Evolutionary conservation across 1,140 invertebrate species (phyloP).

Genomic region (Leptopilina clavipes): DNA sequence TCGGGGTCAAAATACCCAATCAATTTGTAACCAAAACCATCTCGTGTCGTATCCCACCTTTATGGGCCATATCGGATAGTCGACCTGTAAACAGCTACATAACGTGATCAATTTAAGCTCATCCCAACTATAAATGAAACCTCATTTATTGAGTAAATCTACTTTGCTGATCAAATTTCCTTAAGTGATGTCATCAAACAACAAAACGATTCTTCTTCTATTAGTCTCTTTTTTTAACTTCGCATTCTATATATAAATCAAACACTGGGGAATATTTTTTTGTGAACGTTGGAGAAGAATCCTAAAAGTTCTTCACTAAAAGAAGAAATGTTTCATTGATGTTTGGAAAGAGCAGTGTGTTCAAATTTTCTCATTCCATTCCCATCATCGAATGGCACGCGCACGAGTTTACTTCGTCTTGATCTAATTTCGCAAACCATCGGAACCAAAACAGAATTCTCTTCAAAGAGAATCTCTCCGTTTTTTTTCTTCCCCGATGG

Average conservation of each 20-base stretch:
- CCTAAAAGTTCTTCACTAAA: too few species aligned
- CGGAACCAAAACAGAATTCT: slow-evolving; percentile 6
- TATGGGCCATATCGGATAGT: slow-evolving; percentile 13
- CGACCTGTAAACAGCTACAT: not conserved
- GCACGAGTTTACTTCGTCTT: slow-evolving; percentile 40
- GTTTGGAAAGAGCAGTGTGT: too few species aligned
- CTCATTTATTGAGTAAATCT: not conserved
- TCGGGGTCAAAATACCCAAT: slow-evolving; percentile 26
- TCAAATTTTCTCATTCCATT: slow-evolving; percentile 13
- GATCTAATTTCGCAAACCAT: slow-evolving; percentile 39
- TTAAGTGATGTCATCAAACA: slow-evolving; percentile 2
- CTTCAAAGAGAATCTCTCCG: not conserved
- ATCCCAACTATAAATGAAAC: not conserved
- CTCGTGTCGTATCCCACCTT: slow-evolving; percentile 2
- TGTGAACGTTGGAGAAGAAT: too few species aligned
- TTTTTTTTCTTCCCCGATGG: not conserved
- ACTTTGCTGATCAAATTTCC: slow-evolving; percentile 13
- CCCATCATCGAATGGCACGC: slow-evolving; percentile 32
- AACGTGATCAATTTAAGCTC: not conserved
- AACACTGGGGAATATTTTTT: too few species aligned
- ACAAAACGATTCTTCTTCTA: too few species aligned
- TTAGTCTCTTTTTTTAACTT: too few species aligned
- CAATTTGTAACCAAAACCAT: slow-evolving; percentile 29
- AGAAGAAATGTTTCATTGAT: too few species aligned
- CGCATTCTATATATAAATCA: too few species aligned